Percentiles rank a stretch among this genome's conserved stretches.
These are phyloP conservation scores for Dromius quadrimaculatus DNA, from an alignment of 2,888 invertebrate genomes.

Conservation along the genomic window DNA sequence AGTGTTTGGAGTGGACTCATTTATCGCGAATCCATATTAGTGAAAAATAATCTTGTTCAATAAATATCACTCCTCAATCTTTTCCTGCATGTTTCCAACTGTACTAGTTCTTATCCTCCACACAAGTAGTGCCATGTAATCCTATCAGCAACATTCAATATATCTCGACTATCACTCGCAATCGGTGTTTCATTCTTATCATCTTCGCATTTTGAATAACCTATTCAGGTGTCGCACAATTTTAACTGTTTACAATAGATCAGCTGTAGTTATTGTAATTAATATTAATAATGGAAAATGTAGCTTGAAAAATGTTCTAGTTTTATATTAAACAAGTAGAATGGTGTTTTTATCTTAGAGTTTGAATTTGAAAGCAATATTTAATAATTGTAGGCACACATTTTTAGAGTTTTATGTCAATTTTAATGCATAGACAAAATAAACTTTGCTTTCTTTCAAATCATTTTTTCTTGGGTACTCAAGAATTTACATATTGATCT, in stretches of 20 bases:
- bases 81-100: slow-evolving; percentile 5
- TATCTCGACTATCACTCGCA: slow-evolving; percentile 19
- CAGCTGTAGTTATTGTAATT: slow-evolving; percentile 35
- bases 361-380: slow-evolving; percentile 35
- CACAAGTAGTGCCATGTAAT: slow-evolving; percentile 29
- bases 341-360: slow-evolving; percentile 40
- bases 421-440: too few species aligned
- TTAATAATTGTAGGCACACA: slow-evolving; percentile 28
- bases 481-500: too few species aligned
- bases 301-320: slow-evolving; percentile 44
- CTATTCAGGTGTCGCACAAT: slow-evolving; percentile 33
- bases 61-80: not conserved
- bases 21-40: too few species aligned
- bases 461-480: too few species aligned
- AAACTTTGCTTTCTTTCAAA: too few species aligned
- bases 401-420: slow-evolving; percentile 17
- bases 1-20: too few species aligned
- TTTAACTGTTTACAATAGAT: slow-evolving; percentile 37
- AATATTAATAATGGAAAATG: slow-evolving; percentile 32
- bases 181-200: slow-evolving; percentile 31
- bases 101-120: slow-evolving; percentile 17
- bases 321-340: slow-evolving; percentile 40
- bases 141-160: slow-evolving; percentile 8
- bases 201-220: slow-evolving; percentile 30
- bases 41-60: too few species aligned